Evolutionary conservation across 2,888 invertebrate genomes (phyloP).

Genomic region (Dascillus cervinus): DNA sequence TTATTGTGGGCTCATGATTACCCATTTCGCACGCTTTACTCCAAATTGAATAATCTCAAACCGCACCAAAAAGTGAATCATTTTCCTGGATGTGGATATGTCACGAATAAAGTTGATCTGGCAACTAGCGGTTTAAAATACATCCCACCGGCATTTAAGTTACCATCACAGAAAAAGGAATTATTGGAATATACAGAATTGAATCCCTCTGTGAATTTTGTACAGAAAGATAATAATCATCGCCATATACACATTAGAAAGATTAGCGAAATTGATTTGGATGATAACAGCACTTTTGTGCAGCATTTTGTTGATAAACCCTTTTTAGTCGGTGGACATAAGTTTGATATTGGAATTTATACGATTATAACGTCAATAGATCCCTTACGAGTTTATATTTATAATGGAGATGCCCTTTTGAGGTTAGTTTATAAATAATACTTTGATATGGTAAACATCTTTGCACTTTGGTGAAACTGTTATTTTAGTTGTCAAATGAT

Average conservation of each 20-base stretch:
- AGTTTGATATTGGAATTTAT: constrained; percentile 96
- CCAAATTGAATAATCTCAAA: constrained; percentile 51
- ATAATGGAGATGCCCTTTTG: constrained; percentile 82
- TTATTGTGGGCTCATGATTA: constrained; percentile 93
- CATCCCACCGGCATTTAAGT: constrained; percentile 80
- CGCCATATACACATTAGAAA: constrained; percentile 74
- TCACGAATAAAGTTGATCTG: constrained; percentile 87
- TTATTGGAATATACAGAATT: constrained; percentile 60
- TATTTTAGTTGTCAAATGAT: too few species aligned
- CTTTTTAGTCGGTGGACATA: constrained; percentile 82
- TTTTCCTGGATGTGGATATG: constrained; percentile 87
- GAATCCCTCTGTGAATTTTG: constrained; percentile 68
- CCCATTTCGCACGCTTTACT: constrained; percentile 61
- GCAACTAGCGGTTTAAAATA: constrained; percentile 71
- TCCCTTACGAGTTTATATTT: constrained; percentile 83
- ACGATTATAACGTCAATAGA: constrained; percentile 84
- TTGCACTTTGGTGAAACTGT: too few species aligned
- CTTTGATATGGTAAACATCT: too few species aligned
- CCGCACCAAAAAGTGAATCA: constrained; percentile 82
- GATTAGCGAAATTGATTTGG: constrained; percentile 62
- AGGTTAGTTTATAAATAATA: constrained; percentile 51
- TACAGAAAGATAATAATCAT: constrained; percentile 89
- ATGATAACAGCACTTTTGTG: constrained; percentile 68
- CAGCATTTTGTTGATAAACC: constrained; percentile 88
- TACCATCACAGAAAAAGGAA: constrained; percentile 66